These are phyloP conservation scores for Cnemophilus loriae DNA, from an alignment of 2,113 vertebrate genomes.

Conservation along the genomic window DNA sequence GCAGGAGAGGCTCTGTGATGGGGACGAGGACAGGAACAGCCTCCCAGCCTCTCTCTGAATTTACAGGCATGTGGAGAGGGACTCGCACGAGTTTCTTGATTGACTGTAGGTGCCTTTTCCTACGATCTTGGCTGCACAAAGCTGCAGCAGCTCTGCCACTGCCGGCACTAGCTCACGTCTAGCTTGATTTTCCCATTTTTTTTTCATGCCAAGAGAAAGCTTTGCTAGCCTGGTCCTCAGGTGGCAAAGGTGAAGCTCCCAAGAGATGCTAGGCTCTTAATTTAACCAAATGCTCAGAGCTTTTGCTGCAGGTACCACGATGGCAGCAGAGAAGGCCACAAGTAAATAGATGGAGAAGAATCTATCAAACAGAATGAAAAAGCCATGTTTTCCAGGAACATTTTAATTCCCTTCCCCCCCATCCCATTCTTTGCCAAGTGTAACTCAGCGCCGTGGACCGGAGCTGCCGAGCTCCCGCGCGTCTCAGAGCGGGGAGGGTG, in stretches of 20 bases:
- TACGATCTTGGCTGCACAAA: not conserved
- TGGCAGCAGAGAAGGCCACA: not conserved
- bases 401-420: conserved; percentile 22
- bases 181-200: fast-evolving
- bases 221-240: not conserved
- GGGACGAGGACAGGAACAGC: not conserved
- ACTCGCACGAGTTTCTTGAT: fast-evolving
- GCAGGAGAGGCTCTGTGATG: fast-evolving
- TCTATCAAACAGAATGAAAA: conserved; percentile 38
- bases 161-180: fast-evolving
- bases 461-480: not conserved
- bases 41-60: not conserved
- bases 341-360: conserved; percentile 53
- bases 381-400: conserved; percentile 11
- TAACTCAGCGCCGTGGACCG: not conserved
- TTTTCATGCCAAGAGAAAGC: not conserved
- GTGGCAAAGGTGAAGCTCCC: not conserved
- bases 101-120: not conserved
- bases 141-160: fast-evolving
- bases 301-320: not conserved
- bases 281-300: not conserved
- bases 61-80: not conserved
- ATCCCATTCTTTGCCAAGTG: not conserved
- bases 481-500: not conserved
- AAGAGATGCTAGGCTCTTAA: conserved; percentile 5